Percentiles rank a stretch among this genome's conserved stretches.
Evolutionary conservation across 2,797 vertebrate species (phyloP).

Genomic region (Cottoperca gobio): DNA sequence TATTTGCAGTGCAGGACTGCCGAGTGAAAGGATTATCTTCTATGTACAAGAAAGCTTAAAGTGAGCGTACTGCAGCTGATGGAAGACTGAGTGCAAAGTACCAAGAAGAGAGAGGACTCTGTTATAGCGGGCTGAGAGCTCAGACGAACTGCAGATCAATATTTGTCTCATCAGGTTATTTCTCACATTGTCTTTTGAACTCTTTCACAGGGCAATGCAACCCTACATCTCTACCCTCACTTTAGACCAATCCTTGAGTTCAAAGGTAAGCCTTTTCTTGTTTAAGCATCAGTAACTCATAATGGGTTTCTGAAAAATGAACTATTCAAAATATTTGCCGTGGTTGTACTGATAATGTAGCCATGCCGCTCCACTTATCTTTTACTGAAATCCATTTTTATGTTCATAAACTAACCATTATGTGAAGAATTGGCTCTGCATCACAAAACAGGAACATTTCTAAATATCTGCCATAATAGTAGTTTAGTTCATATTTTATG

Average conservation of each 20-base stretch:
- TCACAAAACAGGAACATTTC: neutral
- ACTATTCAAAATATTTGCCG: neutral
- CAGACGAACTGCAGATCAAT: constrained; percentile 30
- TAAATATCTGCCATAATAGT: neutral
- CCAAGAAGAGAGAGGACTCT: constrained; percentile 33
- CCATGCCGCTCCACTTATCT: neutral
- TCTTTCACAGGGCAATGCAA: constrained; percentile 85
- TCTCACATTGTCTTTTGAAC: constrained; percentile 46
- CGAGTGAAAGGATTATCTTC: constrained; percentile 71
- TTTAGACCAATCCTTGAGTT: constrained; percentile 86
- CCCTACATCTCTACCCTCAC: constrained; percentile 88
- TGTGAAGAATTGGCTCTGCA: neutral
- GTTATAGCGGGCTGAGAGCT: constrained; percentile 23
- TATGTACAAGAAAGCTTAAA: constrained; percentile 63
- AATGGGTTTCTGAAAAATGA: neutral
- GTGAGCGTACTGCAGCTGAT: constrained; percentile 27
- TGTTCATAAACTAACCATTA: neutral
- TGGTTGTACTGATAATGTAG: neutral
- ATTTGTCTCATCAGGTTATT: constrained; percentile 33
- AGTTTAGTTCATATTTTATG: neutral
- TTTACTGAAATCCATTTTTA: neutral
- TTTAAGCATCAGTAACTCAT: neutral
- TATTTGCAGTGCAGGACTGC: constrained; percentile 72
- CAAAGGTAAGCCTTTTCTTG: constrained; percentile 81
- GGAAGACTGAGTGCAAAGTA: constrained; percentile 25